Conservation (phyloP, 2,888 invertebrate species). For the Philhelius pedissequus region DNA sequence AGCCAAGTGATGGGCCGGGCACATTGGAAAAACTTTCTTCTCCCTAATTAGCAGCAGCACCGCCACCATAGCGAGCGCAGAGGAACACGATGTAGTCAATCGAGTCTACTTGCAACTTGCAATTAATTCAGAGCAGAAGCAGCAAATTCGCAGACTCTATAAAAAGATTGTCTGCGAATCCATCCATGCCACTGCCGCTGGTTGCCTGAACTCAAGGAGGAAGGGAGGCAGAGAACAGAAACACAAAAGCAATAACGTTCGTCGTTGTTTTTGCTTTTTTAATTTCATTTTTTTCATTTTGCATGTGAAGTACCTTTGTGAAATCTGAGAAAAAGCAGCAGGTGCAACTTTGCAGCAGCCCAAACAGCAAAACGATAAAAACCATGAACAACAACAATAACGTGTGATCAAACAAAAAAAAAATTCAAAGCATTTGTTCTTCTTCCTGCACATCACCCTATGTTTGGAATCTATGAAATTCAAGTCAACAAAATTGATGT, state of each 20-base stretch:
- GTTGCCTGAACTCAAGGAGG: too few species aligned
- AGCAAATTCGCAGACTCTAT: slow-evolving; percentile 30
- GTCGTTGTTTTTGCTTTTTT: not conserved
- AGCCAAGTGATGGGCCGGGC: not conserved
- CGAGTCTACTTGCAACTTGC: slow-evolving; percentile 32
- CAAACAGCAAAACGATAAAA: not conserved
- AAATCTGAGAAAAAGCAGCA: slow-evolving; percentile 64
- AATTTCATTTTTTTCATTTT: slow-evolving; percentile 8
- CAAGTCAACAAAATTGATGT: slow-evolving; percentile 1
- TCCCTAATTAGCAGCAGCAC: slow-evolving; percentile 55
- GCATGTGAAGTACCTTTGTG: slow-evolving; percentile 35
- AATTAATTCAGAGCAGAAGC: slow-evolving; percentile 56
- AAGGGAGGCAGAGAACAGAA: not conserved
- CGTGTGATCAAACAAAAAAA: slow-evolving; percentile 46
- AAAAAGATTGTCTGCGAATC: slow-evolving; percentile 28
- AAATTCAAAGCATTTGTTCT: slow-evolving; percentile 14
- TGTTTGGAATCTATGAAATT: not conserved
- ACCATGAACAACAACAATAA: slow-evolving; percentile 8
- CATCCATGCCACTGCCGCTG: too few species aligned
- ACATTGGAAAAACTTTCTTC: slow-evolving; percentile 60
- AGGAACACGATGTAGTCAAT: slow-evolving; percentile 14
- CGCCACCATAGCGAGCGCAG: not conserved
- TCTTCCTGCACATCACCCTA: not conserved
- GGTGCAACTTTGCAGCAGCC: slow-evolving; percentile 52
- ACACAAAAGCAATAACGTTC: slow-evolving; percentile 38